phyloP scores from a whole-genome alignment of 2,888 invertebrate genomes.

The Clepsis dumicolana region DNA sequence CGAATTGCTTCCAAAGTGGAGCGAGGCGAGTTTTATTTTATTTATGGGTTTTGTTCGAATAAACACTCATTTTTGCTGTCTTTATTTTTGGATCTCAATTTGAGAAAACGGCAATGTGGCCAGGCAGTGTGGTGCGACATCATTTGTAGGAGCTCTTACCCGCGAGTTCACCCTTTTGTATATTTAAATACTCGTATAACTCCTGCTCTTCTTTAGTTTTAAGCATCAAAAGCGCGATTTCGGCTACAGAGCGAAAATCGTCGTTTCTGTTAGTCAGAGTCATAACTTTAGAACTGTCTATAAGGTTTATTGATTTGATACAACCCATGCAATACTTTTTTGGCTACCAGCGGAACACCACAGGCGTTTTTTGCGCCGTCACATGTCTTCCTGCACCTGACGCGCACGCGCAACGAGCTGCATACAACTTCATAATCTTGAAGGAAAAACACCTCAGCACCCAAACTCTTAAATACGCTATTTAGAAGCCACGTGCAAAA shows the following conservation, averaged over 20 bases:
- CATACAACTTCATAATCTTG: conserved; percentile 38
- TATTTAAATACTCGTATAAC: too few relatives aligned
- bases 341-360: conserved; percentile 45
- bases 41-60: conserved; percentile 1
- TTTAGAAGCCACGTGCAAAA: conserved; percentile 25
- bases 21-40: conserved; percentile 16
- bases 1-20: conserved; percentile 35
- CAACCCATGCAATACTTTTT: neutral
- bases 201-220: too few relatives aligned
- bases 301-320: neutral
- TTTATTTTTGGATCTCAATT: neutral
- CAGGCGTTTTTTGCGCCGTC: conserved; percentile 60
- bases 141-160: too few relatives aligned
- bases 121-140: too few relatives aligned
- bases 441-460: conserved; percentile 21
- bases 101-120: too few relatives aligned
- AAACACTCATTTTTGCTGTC: neutral
- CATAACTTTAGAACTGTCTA: neutral
- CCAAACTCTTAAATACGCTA: conserved; percentile 12
- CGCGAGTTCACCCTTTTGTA: too few relatives aligned
- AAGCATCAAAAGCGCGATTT: too few relatives aligned
- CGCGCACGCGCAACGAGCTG: conserved; percentile 57
- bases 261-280: neutral
- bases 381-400: conserved; percentile 73
- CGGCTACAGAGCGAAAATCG: neutral